Base-by-base conservation (phyloP, 2,113 vertebrate genomes). In the Syngnathus floridae region DNA sequence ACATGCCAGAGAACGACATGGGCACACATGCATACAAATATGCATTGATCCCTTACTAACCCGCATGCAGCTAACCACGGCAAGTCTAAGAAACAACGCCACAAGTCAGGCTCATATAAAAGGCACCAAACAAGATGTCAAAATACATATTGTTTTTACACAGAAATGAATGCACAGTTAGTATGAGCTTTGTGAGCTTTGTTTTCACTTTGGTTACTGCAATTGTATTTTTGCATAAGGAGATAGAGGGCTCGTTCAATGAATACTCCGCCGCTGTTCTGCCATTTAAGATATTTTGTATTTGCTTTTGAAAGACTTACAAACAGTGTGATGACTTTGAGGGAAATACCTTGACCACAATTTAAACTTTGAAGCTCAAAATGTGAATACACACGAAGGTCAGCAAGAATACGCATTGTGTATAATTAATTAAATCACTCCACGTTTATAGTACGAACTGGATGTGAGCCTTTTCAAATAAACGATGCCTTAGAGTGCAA, bases 1-100 rank as follows among this genome's bases (percentile, higher is more conserved):
- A 38, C 22, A 55, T 71, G 58, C 60, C 74, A 78, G 59, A 77
- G 70, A 84, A 79, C 70, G 72, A 82, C 62, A 66, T 7, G 13
- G 64, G 16, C 67, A 45, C 62, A 75, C 76, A 77, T 63, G 65
- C 74, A 80, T 58, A 72, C 62, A 59, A 71, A 66, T 64, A 38
- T n/a, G 31, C 79, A 85, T 74, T 22, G 21, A 75, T 70, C 81
- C 72, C 72, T 59, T 69, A 85, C 86, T 83, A 88, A 88, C 81
- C 76, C 64, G 70, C 84, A 72, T 72, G 78, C 69, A 73, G 84
- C 73, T 87, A 89, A 90, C 85, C 87, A 79, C 70, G 72, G 77
- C 57, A 51, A 82, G 69, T 65, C 61, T 66, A 49, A 75, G 79
- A 88, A 90, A 87, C 88, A 89, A 88, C 69, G 86, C 85, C 65